Evolutionary conservation across 1,140 invertebrate genomes (phyloP).

Genomic region (Aphaenogaster ashmeadi): DNA sequence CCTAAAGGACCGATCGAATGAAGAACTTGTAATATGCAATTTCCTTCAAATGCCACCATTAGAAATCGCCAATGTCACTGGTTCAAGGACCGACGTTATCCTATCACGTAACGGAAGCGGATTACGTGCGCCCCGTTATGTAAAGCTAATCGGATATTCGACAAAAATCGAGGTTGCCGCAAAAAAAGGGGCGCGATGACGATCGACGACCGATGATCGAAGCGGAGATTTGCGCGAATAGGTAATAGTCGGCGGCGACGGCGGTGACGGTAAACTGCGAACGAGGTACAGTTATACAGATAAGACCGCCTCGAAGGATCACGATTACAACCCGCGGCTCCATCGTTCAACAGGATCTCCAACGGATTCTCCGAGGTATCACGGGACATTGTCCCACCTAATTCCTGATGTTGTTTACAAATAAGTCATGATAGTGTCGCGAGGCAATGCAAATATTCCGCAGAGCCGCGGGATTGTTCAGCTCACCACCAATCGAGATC

Average conservation of each 20-base stretch:
- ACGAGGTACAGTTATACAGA: conserved; percentile 75
- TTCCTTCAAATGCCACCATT: conserved; percentile 31
- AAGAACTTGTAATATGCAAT: conserved; percentile 10
- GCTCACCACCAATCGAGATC: background rate
- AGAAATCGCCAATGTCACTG: conserved; percentile 51
- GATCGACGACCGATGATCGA: conserved; percentile 58
- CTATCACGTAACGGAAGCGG: conserved; percentile 49
- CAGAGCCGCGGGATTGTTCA: background rate
- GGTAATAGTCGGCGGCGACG: conserved; percentile 43
- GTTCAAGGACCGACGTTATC: conserved; percentile 52
- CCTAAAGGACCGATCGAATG: background rate
- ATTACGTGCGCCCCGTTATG: conserved; percentile 42
- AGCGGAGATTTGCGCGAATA: conserved; percentile 62
- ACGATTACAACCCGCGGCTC: conserved; percentile 72
- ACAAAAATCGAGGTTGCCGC: conserved; percentile 43
- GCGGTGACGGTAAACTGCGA: conserved; percentile 42
- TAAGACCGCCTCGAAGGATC: conserved; percentile 77
- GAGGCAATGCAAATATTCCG: conserved; percentile 8
- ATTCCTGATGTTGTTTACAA: conserved; percentile 75
- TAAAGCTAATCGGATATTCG: conserved; percentile 43
- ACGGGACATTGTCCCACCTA: conserved; percentile 65
- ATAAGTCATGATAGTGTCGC: conserved; percentile 52
- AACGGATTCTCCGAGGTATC: conserved; percentile 70
- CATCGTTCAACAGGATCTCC: conserved; percentile 74
- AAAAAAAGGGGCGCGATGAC: conserved; percentile 31